These are phyloP conservation scores for Branchellion lobata DNA, from an alignment of 2,888 invertebrate species.

Conservation along the genomic window DNA sequence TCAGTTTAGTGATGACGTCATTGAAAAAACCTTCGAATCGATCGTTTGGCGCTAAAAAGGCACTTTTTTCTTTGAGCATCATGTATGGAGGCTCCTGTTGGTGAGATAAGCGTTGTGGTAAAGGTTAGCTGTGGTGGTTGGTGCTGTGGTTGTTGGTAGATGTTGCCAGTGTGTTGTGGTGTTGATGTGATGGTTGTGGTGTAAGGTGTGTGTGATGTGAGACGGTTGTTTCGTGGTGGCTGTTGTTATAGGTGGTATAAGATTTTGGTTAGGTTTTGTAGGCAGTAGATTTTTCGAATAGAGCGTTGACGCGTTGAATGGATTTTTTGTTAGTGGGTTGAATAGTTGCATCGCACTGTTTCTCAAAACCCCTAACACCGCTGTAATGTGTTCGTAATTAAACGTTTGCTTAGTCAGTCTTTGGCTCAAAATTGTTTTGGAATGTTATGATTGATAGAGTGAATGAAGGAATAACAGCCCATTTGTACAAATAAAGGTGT, in stretches of 20 bases:
- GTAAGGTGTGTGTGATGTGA: not conserved
- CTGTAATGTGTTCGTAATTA: no score
- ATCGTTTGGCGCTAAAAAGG: conserved; percentile 51
- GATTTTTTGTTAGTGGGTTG: no score
- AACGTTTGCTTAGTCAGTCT: no score
- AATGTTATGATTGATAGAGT: no score
- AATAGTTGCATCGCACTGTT: no score
- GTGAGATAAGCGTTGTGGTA: not conserved
- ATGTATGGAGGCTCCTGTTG: conserved; percentile 52
- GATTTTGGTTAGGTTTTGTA: no score
- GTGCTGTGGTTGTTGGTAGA: not conserved
- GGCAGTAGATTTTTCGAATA: no score
- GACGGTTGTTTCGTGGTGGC: not conserved
- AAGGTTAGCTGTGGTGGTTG: not conserved
- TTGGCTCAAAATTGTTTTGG: no score
- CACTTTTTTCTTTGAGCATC: conserved; percentile 50
- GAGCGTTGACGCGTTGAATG: no score
- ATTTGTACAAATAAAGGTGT: no score
- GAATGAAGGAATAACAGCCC: no score
- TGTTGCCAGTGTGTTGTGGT: not conserved
- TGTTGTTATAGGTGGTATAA: not conserved
- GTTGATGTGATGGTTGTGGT: not conserved
- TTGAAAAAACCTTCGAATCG: conserved; percentile 52
- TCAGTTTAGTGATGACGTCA: conserved; percentile 49
- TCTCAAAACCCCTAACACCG: no score